Evolutionary conservation across 1,140 invertebrate genomes (phyloP).

Genomic region (Nilaparvata lugens): DNA sequence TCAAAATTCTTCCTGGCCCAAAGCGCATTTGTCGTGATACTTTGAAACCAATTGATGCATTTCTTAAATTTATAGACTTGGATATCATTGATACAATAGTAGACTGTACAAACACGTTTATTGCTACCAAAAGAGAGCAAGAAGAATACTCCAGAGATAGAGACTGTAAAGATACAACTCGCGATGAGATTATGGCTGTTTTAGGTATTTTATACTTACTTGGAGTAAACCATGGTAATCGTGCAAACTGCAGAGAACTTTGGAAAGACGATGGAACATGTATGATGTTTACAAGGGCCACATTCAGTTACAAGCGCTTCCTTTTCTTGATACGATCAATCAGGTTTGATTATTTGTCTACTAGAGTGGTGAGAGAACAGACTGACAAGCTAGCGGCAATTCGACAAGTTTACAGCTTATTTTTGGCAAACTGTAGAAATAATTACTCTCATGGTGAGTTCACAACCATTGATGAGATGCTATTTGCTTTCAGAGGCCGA

Average conservation of each 20-base stretch:
- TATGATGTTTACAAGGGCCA: too few species aligned
- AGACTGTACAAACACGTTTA: too few species aligned
- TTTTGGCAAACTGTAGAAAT: too few species aligned
- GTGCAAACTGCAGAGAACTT: conserved; percentile 14
- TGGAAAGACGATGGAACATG: conserved; percentile 5
- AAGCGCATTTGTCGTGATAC: neutral
- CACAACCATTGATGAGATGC: conserved; percentile 33
- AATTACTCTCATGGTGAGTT: conserved; percentile 19
- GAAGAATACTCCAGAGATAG: too few species aligned
- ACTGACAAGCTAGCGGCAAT: too few species aligned
- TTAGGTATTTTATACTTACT: neutral
- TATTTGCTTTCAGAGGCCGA: conserved; percentile 31
- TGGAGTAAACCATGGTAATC: neutral
- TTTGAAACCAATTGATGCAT: neutral
- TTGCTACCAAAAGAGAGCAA: too few species aligned
- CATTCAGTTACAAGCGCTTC: conserved; percentile 28
- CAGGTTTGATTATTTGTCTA: conserved; percentile 29
- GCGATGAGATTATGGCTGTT: too few species aligned
- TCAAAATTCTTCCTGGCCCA: too few species aligned
- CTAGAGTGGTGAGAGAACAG: conserved; percentile 20
- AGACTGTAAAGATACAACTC: too few species aligned
- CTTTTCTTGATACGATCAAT: conserved; percentile 23
- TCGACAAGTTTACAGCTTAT: too few species aligned
- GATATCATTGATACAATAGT: too few species aligned
- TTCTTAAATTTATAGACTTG: too few species aligned